Percentiles rank a stretch among this genome's conserved stretches.
Conservation (phyloP, 2,888 invertebrate genomes). For the Melolontha melolontha region DNA sequence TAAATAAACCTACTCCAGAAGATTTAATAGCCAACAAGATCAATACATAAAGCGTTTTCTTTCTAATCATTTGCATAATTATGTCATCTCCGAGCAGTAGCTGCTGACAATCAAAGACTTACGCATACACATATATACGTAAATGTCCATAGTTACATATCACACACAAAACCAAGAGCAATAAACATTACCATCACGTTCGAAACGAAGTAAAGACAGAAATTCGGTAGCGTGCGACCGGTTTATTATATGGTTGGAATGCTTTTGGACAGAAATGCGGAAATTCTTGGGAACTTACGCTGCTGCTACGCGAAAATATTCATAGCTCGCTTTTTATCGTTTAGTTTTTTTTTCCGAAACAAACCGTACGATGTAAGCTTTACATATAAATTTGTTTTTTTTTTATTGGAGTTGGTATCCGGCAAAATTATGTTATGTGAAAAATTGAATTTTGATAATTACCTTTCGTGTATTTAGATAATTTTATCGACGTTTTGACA, state of each 20-base stretch:
- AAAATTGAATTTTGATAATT: too few relatives aligned
- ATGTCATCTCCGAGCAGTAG: constrained; percentile 25
- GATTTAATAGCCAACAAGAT: constrained; percentile 10
- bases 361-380: background rate
- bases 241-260: constrained; percentile 29
- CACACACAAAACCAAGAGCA: constrained; percentile 5
- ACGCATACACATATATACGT: background rate
- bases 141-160: background rate
- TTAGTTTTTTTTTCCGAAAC: constrained; percentile 9
- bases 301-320: constrained; percentile 15
- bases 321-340: constrained; percentile 16
- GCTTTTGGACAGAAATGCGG: constrained; percentile 26
- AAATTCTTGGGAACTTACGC: constrained; percentile 11
- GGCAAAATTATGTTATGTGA: background rate
- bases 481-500: background rate
- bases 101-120: background rate
- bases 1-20: background rate
- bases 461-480: too few relatives aligned
- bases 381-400: constrained; percentile 12
- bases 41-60: constrained; percentile 24
- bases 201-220: constrained; percentile 18
- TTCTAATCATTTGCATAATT: constrained; percentile 33
- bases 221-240: constrained; percentile 26
- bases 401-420: background rate
- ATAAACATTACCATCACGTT: constrained; percentile 22